Percentiles rank a stretch among this genome's conserved stretches.
Evolutionary conservation across 2,797 vertebrate species (phyloP).

Genomic region (Poecilia picta): DNA sequence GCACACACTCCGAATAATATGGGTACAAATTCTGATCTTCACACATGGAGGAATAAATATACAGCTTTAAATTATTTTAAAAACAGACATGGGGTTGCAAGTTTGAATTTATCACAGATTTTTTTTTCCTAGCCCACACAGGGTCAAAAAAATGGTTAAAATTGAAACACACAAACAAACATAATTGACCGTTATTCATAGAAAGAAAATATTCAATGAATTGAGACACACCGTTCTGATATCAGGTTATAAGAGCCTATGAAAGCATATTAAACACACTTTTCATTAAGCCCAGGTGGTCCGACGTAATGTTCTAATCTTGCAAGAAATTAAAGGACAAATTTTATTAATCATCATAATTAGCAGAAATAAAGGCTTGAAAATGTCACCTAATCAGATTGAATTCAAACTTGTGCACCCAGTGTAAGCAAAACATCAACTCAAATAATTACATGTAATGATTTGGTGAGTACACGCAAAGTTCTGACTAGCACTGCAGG

Average conservation of each 20-base stretch:
- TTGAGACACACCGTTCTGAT: too few relatives aligned
- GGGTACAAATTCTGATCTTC: not conserved
- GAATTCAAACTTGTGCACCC: not conserved
- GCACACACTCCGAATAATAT: not conserved
- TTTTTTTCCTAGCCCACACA: not conserved
- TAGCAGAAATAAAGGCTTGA: not conserved
- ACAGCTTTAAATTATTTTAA: not conserved
- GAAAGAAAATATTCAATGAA: too few relatives aligned
- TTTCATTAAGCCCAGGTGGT: not conserved
- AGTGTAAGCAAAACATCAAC: not conserved
- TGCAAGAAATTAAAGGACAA: not conserved
- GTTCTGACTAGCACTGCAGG: not conserved
- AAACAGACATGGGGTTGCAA: not conserved
- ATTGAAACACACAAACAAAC: too few relatives aligned
- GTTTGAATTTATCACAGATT: not conserved
- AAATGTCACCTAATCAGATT: not conserved
- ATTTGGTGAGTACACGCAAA: not conserved
- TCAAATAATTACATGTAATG: not conserved
- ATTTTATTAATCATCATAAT: not conserved
- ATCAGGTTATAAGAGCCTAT: too few relatives aligned
- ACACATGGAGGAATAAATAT: not conserved
- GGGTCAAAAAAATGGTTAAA: not conserved
- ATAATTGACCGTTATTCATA: too few relatives aligned
- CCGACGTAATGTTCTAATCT: not conserved
- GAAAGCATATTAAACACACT: too few relatives aligned